These are phyloP conservation scores for Serrognathus titanus DNA, from an alignment of 2,888 invertebrate species.

Conservation along the genomic window DNA sequence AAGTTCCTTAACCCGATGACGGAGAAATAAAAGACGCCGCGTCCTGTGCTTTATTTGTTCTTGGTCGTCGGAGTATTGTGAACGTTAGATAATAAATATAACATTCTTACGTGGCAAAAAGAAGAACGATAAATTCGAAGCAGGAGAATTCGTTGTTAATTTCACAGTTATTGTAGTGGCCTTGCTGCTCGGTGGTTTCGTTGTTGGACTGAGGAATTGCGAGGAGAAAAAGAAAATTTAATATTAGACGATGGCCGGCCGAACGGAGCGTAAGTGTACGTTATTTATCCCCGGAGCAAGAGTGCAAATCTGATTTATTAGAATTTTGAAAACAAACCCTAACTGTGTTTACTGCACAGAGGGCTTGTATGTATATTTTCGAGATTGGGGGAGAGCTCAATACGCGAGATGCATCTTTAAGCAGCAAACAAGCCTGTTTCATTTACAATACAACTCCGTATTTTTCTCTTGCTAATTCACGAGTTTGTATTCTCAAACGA, in stretches of 20 bases:
- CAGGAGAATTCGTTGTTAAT: slow-evolving; percentile 27
- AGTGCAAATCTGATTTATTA: slow-evolving; percentile 45
- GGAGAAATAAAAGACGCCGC: no score
- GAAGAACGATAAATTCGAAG: no score
- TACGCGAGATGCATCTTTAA: slow-evolving; percentile 41
- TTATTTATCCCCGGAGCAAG: slow-evolving; percentile 32
- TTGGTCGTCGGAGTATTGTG: no score
- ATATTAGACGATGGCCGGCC: background rate
- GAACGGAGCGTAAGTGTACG: slow-evolving; percentile 7
- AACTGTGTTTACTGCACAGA: slow-evolving; percentile 44
- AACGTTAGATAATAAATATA: no score
- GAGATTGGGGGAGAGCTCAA: slow-evolving; percentile 38
- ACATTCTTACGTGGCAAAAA: no score
- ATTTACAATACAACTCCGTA: slow-evolving; percentile 40
- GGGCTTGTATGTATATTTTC: slow-evolving; percentile 40
- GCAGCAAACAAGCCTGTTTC: slow-evolving; percentile 31
- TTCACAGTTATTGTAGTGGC: slow-evolving; percentile 53
- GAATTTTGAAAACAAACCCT: slow-evolving; percentile 45
- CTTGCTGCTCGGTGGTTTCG: slow-evolving; percentile 55
- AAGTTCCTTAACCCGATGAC: no score
- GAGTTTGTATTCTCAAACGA: slow-evolving; percentile 44
- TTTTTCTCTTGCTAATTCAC: slow-evolving; percentile 44
- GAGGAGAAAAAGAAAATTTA: slow-evolving; percentile 4
- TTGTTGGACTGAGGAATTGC: background rate
- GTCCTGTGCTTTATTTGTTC: no score